Evolutionary conservation across 2,113 vertebrate genomes (phyloP).

Genomic region (Myanophis thanlyinensis): DNA sequence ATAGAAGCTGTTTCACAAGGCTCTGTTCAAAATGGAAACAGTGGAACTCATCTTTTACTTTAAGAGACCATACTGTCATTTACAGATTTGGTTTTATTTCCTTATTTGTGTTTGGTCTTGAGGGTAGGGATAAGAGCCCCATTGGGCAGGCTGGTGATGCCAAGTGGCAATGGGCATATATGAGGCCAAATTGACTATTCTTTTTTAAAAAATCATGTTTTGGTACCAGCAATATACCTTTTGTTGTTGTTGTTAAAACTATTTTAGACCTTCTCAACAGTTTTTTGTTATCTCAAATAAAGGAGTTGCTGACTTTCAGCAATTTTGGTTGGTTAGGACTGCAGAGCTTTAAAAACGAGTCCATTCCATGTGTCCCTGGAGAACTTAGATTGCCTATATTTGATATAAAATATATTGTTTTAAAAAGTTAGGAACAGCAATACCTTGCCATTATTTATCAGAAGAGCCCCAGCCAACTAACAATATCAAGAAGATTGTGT

Average conservation of each 20-base stretch:
- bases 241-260: neutral
- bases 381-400: neutral
- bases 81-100: neutral
- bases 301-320: neutral
- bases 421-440: neutral
- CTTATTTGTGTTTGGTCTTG: neutral
- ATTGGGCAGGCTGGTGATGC: neutral
- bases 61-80: neutral
- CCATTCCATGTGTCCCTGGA: neutral
- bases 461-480: neutral
- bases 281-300: neutral
- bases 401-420: neutral
- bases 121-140: neutral
- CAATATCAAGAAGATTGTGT: neutral
- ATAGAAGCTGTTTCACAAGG: neutral
- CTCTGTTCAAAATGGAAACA: neutral
- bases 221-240: neutral
- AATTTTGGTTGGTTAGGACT: neutral
- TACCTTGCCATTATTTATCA: neutral
- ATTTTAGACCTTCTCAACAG: neutral
- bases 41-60: neutral
- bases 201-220: neutral
- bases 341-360: neutral
- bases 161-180: neutral
- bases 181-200: neutral